These are phyloP conservation scores for Crambe crambe DNA, from an alignment of 37 sponge, comb jelly and placozoan genomes.

Conservation along the genomic window DNA sequence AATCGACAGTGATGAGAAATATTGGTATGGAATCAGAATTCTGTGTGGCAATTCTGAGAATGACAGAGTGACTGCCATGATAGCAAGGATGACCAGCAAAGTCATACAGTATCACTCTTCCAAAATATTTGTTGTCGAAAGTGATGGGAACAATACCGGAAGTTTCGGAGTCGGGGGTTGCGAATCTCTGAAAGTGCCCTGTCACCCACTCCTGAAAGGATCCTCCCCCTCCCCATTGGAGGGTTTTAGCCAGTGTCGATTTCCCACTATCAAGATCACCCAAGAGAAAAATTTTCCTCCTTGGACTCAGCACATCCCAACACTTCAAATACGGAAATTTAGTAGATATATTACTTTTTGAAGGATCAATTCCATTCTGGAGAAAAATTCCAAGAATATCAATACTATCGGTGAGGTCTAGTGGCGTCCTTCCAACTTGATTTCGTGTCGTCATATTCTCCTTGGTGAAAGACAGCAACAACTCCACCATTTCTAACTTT, in stretches of 20 bases:
- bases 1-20: conserved; percentile 19
- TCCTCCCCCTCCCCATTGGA: conserved; percentile 16
- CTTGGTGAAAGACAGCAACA: conserved; percentile 10
- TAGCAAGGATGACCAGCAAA: conserved; percentile 34
- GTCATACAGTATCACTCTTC: conserved; percentile 22
- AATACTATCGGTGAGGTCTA: neutral
- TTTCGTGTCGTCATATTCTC: conserved; percentile 14
- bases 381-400: conserved; percentile 19
- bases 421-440: conserved; percentile 23
- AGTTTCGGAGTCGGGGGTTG: neutral
- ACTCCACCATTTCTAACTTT: conserved; percentile 14
- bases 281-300: conserved; percentile 20
- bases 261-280: conserved; percentile 17
- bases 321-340: conserved; percentile 15
- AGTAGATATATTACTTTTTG: conserved; percentile 10
- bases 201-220: conserved; percentile 22
- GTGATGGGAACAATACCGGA: conserved; percentile 13
- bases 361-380: conserved; percentile 19
- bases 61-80: conserved; percentile 30
- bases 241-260: conserved; percentile 27
- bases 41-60: conserved; percentile 8
- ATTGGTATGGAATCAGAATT: neutral
- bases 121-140: conserved; percentile 30
- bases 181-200: conserved; percentile 4
- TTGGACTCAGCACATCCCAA: neutral